phyloP scores from a whole-genome alignment of 1,140 invertebrate genomes.

The Apis cerana region DNA sequence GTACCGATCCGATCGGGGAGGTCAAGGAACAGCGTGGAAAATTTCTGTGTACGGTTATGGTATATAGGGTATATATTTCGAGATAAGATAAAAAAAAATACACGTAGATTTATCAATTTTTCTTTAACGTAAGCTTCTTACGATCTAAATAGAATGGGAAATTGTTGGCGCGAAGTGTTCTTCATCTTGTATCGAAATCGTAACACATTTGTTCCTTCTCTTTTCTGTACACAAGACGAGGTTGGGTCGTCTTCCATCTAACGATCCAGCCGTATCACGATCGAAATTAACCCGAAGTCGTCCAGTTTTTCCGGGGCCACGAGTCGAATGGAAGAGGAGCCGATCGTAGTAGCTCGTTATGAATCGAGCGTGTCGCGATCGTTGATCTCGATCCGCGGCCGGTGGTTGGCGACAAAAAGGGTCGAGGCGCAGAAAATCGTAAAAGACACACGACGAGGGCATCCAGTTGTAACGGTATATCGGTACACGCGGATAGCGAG shows the following conservation, averaged over 20 bases:
- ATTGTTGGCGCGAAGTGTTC: too few relatives aligned
- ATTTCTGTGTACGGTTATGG: not conserved
- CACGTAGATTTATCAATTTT: too few relatives aligned
- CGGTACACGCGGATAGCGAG: constrained; percentile 11
- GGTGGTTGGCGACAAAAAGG: constrained; percentile 49
- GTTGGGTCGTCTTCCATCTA: too few relatives aligned
- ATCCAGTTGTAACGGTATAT: constrained; percentile 64
- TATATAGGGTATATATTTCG: too few relatives aligned
- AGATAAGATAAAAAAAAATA: too few relatives aligned
- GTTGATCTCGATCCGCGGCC: constrained; percentile 33
- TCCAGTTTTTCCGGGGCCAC: not conserved
- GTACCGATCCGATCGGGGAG: not conserved
- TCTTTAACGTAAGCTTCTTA: too few relatives aligned
- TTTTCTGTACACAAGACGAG: too few relatives aligned
- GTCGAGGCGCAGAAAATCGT: constrained; percentile 51
- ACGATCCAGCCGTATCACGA: not conserved
- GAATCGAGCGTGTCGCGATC: constrained; percentile 42
- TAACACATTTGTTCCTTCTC: too few relatives aligned
- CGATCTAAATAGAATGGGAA: too few relatives aligned
- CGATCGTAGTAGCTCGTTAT: not conserved
- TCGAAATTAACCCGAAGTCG: not conserved
- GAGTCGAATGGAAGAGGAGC: not conserved
- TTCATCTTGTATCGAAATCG: too few relatives aligned
- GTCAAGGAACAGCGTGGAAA: not conserved
- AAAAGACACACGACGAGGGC: constrained; percentile 26